Evolutionary conservation across 2,113 vertebrate genomes (phyloP), one percentile per base, ranked within the genome.

Genomic region (Columba livia): DNA sequence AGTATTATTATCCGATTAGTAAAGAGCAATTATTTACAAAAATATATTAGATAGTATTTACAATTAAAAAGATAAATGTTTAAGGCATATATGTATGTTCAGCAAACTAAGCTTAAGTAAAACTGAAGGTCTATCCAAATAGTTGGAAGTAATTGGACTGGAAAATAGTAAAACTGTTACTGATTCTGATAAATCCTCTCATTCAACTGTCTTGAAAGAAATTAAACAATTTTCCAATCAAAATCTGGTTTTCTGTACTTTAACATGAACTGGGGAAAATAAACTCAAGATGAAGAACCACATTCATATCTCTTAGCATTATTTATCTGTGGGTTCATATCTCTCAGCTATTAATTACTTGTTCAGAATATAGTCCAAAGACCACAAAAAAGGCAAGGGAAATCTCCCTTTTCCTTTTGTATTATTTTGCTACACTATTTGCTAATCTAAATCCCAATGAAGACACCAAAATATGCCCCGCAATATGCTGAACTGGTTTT

Each of bases 1-100:
- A 93, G 70, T 71, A 80, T 38, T 74, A 95, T 94, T 95, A 87
- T 72, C 65, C 12, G n/a, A 97, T 96, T 82, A 97, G 82, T 65
- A 53, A 95, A 79, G 67, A 87, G 53, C 8, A 14, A 91, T 90
- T 64, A 64, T 88, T 96, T 26, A 86, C n/a, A 93, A 89, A 97
- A 90, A 42, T 56, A 5, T 34, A 47, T 70, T n/a, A 82, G 25
- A 51, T 21, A 51, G 9, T 20, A 54, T 77, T 80, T 36, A 24
- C 29, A 69, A 44, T 19, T 19, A 65, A 53, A 31, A 69, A 26
- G 58, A 12, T 67, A 72, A 83, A 82, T 81, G 48, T 47, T 40
- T 67, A 69, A 91, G 48, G 17, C 28, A 8, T 3, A 26, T 11
- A 23, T 15, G 15, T 57, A 24, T n/a, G 34, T 44, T 85, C 19